Evolutionary conservation across 2,113 vertebrate species (phyloP).

Genomic region (Bambusicola thoracicus): DNA sequence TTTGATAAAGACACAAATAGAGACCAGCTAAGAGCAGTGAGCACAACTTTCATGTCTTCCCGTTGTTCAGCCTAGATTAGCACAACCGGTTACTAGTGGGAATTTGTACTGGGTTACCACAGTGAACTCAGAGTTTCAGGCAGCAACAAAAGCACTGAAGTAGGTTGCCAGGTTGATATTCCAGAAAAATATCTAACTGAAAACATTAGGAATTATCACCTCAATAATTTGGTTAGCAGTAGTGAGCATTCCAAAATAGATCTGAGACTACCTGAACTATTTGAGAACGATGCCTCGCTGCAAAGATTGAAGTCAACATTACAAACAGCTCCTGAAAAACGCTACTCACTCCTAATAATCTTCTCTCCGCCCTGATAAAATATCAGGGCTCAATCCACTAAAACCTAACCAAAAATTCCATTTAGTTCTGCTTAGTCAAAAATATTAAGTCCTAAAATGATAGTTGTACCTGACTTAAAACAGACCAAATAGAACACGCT

Average conservation of each 20-base stretch:
- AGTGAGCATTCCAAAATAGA: not conserved
- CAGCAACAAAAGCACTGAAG: not conserved
- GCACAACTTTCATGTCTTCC: not conserved
- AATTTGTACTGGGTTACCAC: not conserved
- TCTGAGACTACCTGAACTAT: not conserved
- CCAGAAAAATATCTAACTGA: not conserved
- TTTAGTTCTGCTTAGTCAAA: not conserved
- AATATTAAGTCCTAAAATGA: not conserved
- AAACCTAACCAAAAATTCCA: not conserved
- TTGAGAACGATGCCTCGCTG: not conserved
- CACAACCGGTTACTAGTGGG: not conserved
- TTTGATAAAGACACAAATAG: not conserved
- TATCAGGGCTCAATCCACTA: not conserved
- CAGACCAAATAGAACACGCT: fast-evolving
- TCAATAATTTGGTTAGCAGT: not conserved
- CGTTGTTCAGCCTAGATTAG: not conserved
- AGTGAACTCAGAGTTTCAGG: not conserved
- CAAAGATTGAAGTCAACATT: not conserved
- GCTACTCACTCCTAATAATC: not conserved
- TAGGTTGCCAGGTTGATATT: not conserved
- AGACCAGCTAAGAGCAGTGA: not conserved
- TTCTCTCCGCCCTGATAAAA: not conserved
- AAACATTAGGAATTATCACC: not conserved
- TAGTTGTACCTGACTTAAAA: not conserved
- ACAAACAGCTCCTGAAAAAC: conserved; percentile 5